Evolutionary conservation across 1,140 invertebrate species (phyloP).

Genomic region (Sarcophaga bullata): DNA sequence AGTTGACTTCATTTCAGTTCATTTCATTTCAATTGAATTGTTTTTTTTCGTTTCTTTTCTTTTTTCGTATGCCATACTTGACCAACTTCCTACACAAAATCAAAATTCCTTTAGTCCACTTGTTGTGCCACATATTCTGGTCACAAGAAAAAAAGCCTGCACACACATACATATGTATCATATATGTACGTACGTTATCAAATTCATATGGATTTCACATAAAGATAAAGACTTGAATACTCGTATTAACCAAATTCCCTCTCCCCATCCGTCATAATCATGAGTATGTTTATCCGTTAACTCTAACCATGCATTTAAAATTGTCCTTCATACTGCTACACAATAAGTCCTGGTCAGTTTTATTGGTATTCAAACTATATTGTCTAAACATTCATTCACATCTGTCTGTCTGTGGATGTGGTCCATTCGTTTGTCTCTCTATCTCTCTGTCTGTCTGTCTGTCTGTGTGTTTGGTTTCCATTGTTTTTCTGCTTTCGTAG

Average conservation of each 20-base stretch:
- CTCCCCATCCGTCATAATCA: no score
- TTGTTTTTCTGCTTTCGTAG: background rate
- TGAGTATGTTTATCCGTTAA: no score
- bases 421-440: background rate
- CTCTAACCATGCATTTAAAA: background rate
- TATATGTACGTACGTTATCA: background rate
- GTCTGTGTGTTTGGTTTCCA: background rate
- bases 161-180: background rate
- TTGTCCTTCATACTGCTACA: no score
- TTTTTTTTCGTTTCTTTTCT: background rate
- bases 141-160: background rate
- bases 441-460: background rate
- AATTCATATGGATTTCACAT: slow-evolving; percentile 5
- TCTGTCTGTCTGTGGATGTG: no score
- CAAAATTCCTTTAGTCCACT: slow-evolving; percentile 24
- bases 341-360: background rate
- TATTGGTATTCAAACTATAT: background rate
- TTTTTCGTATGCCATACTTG: background rate
- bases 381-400: background rate
- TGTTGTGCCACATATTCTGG: background rate
- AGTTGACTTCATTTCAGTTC: no score
- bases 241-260: background rate
- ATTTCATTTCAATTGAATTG: background rate
- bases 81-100: slow-evolving; percentile 19
- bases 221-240: background rate